Evolutionary conservation across 2,888 invertebrate genomes (phyloP), one percentile per base, ranked within the genome.

Genomic region (Theristus sp.): DNA sequence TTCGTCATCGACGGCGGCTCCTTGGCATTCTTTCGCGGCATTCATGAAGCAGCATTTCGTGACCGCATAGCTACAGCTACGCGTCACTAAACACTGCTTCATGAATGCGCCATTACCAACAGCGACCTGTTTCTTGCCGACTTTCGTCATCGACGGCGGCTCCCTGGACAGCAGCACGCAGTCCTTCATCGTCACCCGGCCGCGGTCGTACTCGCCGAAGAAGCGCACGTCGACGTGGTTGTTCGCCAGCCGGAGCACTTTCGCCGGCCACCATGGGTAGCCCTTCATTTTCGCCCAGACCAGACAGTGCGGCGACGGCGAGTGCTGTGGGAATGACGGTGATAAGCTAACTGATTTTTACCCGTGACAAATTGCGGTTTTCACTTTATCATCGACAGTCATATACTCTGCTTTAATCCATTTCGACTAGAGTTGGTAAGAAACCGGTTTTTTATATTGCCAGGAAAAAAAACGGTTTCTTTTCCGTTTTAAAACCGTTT

Each of bases 261-360:
- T 94, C 0, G 90, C 93, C 0, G 94, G 94, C 94, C 94, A 96
- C 75, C 85, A 91, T 0, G 94, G 94, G 71, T 91, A 94, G 20
- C 89, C 93, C 79, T 91, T 90, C 20, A 94, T 79, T 74, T 93
- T 91, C 0, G 94, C 94, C 94, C 94, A 96, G 0, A 94, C 84
- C 61, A 94, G 76, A 24, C 87, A 78, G 77, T 94, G 93, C 0
- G 91, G 91, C 61, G 83, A 84, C 27, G 84, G 49, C n/a, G 49
- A 49, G n/a, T 49, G 49, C 49, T 49, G 49, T 6, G n/a, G n/a
- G 6, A 49, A 38, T 38, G 38, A 13, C 17, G 38, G 10, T 38
- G 6, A 13, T 6, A 17, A 38, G 6, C 38, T 38, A 6, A 38
- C 38, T 38, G 38, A 38, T 13, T 13, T 38, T 13, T 13, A 38